These are phyloP conservation scores for Drosophila stalkeri DNA, from an alignment of 2,888 invertebrate species.

Conservation along the genomic window DNA sequence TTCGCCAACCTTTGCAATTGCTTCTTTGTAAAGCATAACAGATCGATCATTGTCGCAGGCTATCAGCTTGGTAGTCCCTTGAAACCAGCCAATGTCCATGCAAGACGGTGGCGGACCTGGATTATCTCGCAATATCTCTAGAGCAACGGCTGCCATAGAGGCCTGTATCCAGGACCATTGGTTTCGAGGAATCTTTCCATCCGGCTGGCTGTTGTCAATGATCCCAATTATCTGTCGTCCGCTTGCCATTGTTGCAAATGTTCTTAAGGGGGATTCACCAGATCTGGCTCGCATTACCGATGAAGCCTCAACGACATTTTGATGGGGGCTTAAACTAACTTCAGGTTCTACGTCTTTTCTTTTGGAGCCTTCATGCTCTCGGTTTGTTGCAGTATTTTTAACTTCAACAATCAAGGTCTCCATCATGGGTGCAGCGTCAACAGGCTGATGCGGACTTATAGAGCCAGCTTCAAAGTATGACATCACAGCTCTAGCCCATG, in stretches of 20 bases:
- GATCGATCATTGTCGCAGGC: slow-evolving; percentile 25
- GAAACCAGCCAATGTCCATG: slow-evolving; percentile 37
- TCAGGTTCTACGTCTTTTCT: background rate
- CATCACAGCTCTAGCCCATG: slow-evolving; percentile 35
- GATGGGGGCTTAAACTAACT: background rate
- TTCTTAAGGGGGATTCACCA: background rate
- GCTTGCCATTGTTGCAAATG: slow-evolving; percentile 20
- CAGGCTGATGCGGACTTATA: background rate
- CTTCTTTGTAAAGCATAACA: slow-evolving; percentile 16
- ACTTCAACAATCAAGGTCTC: slow-evolving; percentile 25
- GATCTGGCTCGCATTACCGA: background rate
- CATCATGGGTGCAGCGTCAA: background rate
- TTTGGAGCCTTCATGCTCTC: background rate
- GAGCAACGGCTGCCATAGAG: slow-evolving; percentile 26
- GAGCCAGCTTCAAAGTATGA: background rate
- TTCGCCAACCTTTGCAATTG: slow-evolving; percentile 29
- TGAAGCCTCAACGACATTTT: background rate
- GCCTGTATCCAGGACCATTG: slow-evolving; percentile 43
- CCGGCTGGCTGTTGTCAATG: slow-evolving; percentile 21
- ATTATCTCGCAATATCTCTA: slow-evolving; percentile 27
- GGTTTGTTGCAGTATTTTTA: slow-evolving; percentile 1
- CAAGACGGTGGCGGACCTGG: slow-evolving; percentile 32
- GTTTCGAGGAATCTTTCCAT: slow-evolving; percentile 36
- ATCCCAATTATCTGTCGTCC: slow-evolving; percentile 28
- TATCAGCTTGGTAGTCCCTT: slow-evolving; percentile 29